Evolutionary conservation across 2,797 vertebrate species (phyloP), one percentile per base, ranked within the genome.

Genomic region (Enteromius radiatus): DNA sequence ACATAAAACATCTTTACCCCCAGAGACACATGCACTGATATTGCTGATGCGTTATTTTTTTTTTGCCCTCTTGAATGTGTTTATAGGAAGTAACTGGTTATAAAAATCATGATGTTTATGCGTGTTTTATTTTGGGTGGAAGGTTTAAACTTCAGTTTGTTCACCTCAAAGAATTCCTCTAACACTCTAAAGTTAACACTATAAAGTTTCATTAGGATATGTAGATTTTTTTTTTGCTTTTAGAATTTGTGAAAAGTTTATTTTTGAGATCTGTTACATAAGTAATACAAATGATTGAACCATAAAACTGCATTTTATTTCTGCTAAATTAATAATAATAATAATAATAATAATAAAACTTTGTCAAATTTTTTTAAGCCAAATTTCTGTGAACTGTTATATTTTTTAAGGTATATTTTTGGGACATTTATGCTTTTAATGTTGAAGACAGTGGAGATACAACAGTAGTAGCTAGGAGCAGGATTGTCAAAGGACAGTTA

Each of bases 11-110:
- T 74, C 49, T 56, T 74, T 56, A 54, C 71, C 74, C 74, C 33
- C 74, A 76, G 74, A 63, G 54, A 76, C 23, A 76, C 15, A 67
- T 3, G 15, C 54, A 47, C 70, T 54, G 21, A 65, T 41, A 65
- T 31, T 65, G 11, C 47, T 65, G 28, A 38, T 1, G 0, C 52
- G 52, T 68, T 80, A 81, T 90, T 38, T 56, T 90, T 38, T 56
- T 36, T 19, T 78, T 76, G 73, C 36, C 23, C 21, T 38, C 54
- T 26, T 43, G 36, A 63, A 76, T 26, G 2, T 45, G 36, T 76
- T 63, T 43, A 63, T 63, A 45, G 54, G 45, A 76, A 61, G 74
- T 59, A 14, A 26, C 73, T 56, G 12, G 21, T 76, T 76, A 59
- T 56, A 41, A 41, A 56, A 76, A 59, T 52, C 21, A 41, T 26